Percentiles rank a stretch among this genome's conserved stretches.
phyloP scores from a whole-genome alignment of 2,888 invertebrate species.

The Sthenelais limicola region DNA sequence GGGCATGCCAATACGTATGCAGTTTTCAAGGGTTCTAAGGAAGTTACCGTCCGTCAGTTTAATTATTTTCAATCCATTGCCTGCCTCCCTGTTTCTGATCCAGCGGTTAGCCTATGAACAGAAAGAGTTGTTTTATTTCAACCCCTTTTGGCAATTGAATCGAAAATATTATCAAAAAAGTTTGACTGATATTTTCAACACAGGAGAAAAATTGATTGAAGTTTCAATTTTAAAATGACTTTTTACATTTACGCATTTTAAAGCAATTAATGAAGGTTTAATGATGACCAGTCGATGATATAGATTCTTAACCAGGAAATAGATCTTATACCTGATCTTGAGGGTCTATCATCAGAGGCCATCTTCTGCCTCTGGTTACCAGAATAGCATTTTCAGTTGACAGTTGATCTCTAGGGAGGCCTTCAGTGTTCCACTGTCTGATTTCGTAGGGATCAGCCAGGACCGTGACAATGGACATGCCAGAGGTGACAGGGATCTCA shows the following conservation, averaged over 20 bases:
- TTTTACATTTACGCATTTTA: too few relatives aligned
- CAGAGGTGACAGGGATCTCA: slow-evolving; percentile 81
- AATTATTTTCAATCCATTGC: slow-evolving; percentile 71
- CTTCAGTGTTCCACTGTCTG: slow-evolving; percentile 75
- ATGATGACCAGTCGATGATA: too few relatives aligned
- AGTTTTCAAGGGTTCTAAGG: slow-evolving; percentile 72
- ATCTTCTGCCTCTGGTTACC: slow-evolving; percentile 71
- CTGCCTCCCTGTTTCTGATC: slow-evolving; percentile 69
- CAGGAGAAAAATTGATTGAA: too few relatives aligned
- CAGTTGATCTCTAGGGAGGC: slow-evolving; percentile 71
- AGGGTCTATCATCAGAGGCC: slow-evolving; percentile 74
- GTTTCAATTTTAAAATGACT: too few relatives aligned
- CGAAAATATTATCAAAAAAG: too few relatives aligned
- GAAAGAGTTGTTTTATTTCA: not conserved
- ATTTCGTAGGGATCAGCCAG: slow-evolving; percentile 76
- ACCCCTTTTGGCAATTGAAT: not conserved
- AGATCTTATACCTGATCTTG: slow-evolving; percentile 73
- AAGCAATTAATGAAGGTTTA: too few relatives aligned
- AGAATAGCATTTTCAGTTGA: slow-evolving; percentile 73
- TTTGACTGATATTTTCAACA: too few relatives aligned
- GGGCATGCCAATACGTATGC: slow-evolving; percentile 73
- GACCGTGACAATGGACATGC: slow-evolving; percentile 77
- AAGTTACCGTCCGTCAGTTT: slow-evolving; percentile 71
- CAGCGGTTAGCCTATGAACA: slow-evolving; percentile 70
- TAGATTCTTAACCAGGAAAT: too few relatives aligned